A percentile compares a stretch with the other conserved stretches of the same genome.
These are phyloP conservation scores for Plestiodon gilberti DNA, from an alignment of 2,113 vertebrate genomes.

Conservation along the genomic window DNA sequence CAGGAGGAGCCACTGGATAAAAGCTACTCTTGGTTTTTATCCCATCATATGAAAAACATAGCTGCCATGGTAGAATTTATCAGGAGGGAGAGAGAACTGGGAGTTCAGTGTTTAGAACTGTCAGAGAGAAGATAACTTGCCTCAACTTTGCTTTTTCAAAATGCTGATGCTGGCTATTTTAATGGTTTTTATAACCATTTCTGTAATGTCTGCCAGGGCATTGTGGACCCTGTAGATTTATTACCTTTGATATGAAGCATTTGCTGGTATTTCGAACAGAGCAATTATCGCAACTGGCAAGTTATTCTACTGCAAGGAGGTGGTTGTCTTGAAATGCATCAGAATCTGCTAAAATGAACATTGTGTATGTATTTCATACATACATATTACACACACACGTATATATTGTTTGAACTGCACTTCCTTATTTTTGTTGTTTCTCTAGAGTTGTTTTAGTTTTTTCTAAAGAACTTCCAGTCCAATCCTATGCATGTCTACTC, in stretches of 20 bases:
- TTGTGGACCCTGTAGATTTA: neutral
- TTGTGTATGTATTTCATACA: fast-evolving
- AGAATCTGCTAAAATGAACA: neutral
- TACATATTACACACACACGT: too few species aligned
- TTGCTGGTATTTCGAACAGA: neutral
- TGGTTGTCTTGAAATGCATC: neutral
- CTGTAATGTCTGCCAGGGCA: neutral
- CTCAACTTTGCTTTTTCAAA: slow-evolving; percentile 10
- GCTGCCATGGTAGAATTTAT: neutral
- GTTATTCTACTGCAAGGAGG: neutral
- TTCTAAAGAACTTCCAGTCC: neutral
- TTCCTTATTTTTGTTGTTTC: fast-evolving
- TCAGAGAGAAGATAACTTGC: neutral
- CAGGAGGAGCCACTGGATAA: neutral
- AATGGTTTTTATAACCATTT: fast-evolving
- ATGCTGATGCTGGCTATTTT: slow-evolving; percentile 25
- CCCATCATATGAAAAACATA: neutral
- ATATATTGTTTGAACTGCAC: fast-evolving
- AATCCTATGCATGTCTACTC: too few species aligned
- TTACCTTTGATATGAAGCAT: neutral
- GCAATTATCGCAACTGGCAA: fast-evolving
- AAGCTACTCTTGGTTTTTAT: neutral
- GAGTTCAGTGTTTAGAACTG: neutral
- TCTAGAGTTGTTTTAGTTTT: neutral
- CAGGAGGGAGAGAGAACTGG: neutral